Conservation (phyloP, 2,113 vertebrate genomes). For the Entosphenus tridentatus region DNA sequence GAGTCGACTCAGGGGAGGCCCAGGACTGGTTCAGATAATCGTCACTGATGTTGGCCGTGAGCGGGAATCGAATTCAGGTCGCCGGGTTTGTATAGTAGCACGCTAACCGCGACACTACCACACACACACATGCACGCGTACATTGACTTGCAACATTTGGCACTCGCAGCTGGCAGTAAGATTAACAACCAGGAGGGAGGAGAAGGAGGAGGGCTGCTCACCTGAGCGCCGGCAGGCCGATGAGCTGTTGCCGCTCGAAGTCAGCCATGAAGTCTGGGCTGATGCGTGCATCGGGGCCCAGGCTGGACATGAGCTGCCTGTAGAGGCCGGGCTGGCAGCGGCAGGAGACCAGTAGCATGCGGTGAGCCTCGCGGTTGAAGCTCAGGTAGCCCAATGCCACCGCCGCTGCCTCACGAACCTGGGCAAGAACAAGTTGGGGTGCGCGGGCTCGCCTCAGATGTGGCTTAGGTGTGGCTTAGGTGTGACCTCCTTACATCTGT, state of each 20-base stretch:
- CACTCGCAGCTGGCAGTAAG: too few species aligned
- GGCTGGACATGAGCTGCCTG: slow-evolving; percentile 19
- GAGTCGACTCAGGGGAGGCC: too few species aligned
- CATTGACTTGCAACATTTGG: too few species aligned
- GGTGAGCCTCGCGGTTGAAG: slow-evolving; percentile 27
- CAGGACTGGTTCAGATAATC: too few species aligned
- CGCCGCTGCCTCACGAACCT: slow-evolving; percentile 27
- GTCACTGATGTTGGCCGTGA: too few species aligned
- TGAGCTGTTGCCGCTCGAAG: slow-evolving; percentile 20
- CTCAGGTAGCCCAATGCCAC: slow-evolving; percentile 31
- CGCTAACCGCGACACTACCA: too few species aligned
- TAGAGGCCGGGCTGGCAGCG: slow-evolving; percentile 25
- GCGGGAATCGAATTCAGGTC: too few species aligned
- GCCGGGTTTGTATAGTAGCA: too few species aligned
- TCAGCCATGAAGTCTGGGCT: slow-evolving; percentile 24
- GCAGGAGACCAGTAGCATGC: slow-evolving; percentile 26
- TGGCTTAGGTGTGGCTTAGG: neutral
- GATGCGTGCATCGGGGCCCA: slow-evolving; percentile 27
- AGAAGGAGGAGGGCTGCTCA: slow-evolving; percentile 11
- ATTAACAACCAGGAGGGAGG: too few species aligned
- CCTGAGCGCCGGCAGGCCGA: slow-evolving; percentile 32
- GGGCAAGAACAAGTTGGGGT: slow-evolving; percentile 7
- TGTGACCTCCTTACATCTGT: neutral
- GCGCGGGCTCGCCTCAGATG: neutral
- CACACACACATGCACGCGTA: too few species aligned